These are phyloP conservation scores for Phalacrocorax aristotelis DNA, from an alignment of 2,113 vertebrate species.

Conservation along the genomic window DNA sequence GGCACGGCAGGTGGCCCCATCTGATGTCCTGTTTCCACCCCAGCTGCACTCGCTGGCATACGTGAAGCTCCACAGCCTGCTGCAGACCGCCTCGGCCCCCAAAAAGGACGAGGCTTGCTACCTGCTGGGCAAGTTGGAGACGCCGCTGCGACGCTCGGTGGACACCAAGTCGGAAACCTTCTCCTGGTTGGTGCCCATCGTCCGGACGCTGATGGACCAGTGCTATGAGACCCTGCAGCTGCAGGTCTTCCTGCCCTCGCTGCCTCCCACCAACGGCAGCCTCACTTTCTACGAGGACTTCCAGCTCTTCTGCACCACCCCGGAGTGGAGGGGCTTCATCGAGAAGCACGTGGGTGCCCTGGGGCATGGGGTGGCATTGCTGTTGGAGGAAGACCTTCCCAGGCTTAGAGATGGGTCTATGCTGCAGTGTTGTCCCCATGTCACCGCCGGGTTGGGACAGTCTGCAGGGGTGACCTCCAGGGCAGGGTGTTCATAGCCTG, in stretches of 20 bases:
- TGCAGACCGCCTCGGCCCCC: slow-evolving; percentile 84
- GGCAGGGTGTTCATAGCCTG: background rate
- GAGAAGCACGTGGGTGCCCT: slow-evolving; percentile 80
- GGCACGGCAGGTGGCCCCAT: background rate
- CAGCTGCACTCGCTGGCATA: slow-evolving; percentile 91
- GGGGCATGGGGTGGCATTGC: rapidly evolving
- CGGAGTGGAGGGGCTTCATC: slow-evolving; percentile 90
- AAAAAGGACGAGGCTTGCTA: slow-evolving; percentile 90
- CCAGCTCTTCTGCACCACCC: slow-evolving; percentile 83
- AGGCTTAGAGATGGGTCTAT: background rate
- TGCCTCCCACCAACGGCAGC: slow-evolving; percentile 93
- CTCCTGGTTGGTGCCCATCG: slow-evolving; percentile 87
- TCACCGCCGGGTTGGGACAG: background rate
- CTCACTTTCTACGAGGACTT: slow-evolving; percentile 93
- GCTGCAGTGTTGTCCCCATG: rapidly evolving
- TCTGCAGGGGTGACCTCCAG: background rate
- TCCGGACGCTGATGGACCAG: slow-evolving; percentile 89
- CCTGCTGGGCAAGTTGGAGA: slow-evolving; percentile 88
- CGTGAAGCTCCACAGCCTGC: slow-evolving; percentile 91
- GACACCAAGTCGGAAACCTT: slow-evolving; percentile 70
- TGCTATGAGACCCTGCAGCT: slow-evolving; percentile 83
- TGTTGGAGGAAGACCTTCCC: rapidly evolving
- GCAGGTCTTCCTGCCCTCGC: slow-evolving; percentile 85
- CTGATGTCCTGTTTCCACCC: rapidly evolving
- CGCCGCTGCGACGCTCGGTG: slow-evolving; percentile 75